phyloP scores from a whole-genome alignment of 1,140 invertebrate species.

The Gryon sp. region DNA sequence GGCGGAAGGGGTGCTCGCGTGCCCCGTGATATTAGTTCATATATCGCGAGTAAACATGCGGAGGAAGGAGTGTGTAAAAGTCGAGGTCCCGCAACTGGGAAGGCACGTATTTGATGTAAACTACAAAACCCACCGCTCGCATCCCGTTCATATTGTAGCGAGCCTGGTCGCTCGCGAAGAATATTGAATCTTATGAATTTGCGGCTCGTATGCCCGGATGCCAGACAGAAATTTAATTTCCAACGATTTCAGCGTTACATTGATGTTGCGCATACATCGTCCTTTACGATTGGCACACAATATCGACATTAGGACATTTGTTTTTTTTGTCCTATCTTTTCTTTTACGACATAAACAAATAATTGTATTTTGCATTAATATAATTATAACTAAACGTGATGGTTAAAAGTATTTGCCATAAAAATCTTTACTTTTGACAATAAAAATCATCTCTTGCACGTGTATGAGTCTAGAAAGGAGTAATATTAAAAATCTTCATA shows the following conservation, averaged over 20 bases:
- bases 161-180: slow-evolving; percentile 67
- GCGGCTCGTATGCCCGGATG: slow-evolving; percentile 65
- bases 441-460: too few species aligned
- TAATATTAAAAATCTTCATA: too few species aligned
- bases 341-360: too few species aligned
- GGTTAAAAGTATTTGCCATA: too few species aligned
- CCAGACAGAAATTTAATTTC: slow-evolving; percentile 73
- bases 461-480: too few species aligned
- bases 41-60: slow-evolving; percentile 65
- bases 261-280: slow-evolving; percentile 23
- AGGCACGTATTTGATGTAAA: slow-evolving; percentile 68
- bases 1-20: slow-evolving; percentile 42
- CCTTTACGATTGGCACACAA: slow-evolving; percentile 36
- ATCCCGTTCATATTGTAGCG: slow-evolving; percentile 52
- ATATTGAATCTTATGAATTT: slow-evolving; percentile 77
- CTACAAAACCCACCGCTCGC: slow-evolving; percentile 52
- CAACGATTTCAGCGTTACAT: slow-evolving; percentile 65
- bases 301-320: slow-evolving; percentile 31
- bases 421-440: too few species aligned
- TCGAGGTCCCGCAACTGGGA: slow-evolving; percentile 58
- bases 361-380: neutral
- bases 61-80: slow-evolving; percentile 60
- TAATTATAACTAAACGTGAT: too few species aligned
- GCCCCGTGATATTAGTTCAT: slow-evolving; percentile 66
- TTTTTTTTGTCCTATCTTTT: too few species aligned